Conservation (phyloP, 2,797 vertebrate genomes). For the Falco concolor region DNA sequence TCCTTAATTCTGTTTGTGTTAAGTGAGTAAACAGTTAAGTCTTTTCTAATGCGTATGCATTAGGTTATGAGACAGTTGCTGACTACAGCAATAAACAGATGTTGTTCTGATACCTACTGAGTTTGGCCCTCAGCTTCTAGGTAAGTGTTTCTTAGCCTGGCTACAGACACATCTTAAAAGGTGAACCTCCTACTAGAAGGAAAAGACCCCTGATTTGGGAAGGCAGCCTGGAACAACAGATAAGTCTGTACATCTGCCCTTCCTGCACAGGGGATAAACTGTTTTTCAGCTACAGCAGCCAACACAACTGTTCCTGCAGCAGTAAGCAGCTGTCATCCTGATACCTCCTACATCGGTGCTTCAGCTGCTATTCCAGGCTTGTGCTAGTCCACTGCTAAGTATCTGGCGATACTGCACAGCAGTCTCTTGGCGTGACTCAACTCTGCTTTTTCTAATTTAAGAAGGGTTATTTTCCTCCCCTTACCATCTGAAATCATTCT, state of each 20-base stretch:
- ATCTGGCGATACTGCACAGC: neutral
- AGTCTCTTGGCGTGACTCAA: neutral
- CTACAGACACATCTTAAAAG: neutral
- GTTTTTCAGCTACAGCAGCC: neutral
- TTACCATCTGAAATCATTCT: neutral
- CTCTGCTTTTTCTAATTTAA: conserved; percentile 8
- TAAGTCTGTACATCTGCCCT: neutral
- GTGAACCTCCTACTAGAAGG: neutral
- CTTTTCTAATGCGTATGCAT: neutral
- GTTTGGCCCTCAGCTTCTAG: neutral
- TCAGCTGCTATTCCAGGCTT: conserved; percentile 27
- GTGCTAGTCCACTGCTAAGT: neutral
- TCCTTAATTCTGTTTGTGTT: neutral
- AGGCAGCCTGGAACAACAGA: neutral
- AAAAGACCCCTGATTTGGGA: neutral
- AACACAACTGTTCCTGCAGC: neutral
- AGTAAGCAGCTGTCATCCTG: neutral
- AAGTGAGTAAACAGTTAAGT: neutral
- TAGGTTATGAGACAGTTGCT: neutral
- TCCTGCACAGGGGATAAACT: neutral
- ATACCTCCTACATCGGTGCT: neutral
- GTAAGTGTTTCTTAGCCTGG: neutral
- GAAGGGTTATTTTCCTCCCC: neutral
- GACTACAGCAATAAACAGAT: neutral
- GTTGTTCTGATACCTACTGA: neutral